Evolutionary conservation across 2,888 invertebrate genomes (phyloP), one percentile per base, ranked within the genome.

Genomic region (Polydrusus tereticollis): DNA sequence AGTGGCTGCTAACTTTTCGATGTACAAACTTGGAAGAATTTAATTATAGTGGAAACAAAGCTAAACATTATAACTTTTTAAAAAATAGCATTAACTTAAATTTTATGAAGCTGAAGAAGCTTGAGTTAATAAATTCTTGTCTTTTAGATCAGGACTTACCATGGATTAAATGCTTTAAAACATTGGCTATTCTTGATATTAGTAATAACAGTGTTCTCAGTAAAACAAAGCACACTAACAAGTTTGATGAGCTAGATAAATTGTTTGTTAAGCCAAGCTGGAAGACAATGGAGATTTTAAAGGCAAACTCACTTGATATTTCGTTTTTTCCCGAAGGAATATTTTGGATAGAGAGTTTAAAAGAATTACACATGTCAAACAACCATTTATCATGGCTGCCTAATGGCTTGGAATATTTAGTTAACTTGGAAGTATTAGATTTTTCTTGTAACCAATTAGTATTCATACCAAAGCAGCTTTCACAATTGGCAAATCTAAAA

Each of bases 301-400:
- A 74, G 45, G 38, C 79, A 26, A 76, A 76, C 52, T 64, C 76
- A 47, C 73, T 79, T 33, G 65, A 62, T 1, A 38, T 81, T 10
- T 72, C 78, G 0, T 43, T 80, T 18, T 77, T 78, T 71, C 80
- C 80, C n/a, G 77, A 78, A 50, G 77, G 75, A 1, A 67, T 81
- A 10, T 57, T 66, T 16, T 79, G 78, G 78, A 58, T 80, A 21
- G 76, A 75, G 43, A 75, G 68, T 4, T 70, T 81, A 55, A 69
- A 26, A 16, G 79, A 80, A 70, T 70, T 81, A 29, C 59, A 79
- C 70, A 64, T 81, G 26, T 64, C 50, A 0, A 41, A 77, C 12
- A 81, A 81, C 66, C 20, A 41, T 41, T 67, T 81, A 0, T 78
- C 76, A 0, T 81, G 79, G 79, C 62, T 81, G 64, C 77, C 80